Evolutionary conservation across 2,797 vertebrate species (phyloP).

Genomic region (Meda fulgida): DNA sequence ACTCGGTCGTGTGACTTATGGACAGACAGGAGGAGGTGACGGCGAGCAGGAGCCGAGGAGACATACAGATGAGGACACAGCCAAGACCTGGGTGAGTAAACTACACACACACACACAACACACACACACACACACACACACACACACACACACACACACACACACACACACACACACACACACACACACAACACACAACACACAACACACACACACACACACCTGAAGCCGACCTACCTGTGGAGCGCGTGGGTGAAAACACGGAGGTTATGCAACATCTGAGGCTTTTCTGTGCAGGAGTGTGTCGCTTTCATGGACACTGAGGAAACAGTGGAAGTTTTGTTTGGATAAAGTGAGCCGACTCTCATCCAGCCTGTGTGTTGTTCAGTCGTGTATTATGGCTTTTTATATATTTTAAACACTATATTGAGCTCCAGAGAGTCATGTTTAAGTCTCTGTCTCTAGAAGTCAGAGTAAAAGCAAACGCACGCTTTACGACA

Average conservation of each 20-base stretch:
- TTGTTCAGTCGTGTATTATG: background rate
- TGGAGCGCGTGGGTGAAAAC: constrained; percentile 11
- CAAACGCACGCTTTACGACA: background rate
- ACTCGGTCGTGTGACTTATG: constrained; percentile 54
- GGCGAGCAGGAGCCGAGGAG: constrained; percentile 29
- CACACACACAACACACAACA: constrained; percentile 5
- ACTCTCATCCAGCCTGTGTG: background rate
- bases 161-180: background rate
- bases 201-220: background rate
- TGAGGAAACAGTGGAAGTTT: background rate
- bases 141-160: constrained; percentile 4
- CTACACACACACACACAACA: constrained; percentile 21
- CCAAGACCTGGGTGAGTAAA: constrained; percentile 59
- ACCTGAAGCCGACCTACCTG: background rate
- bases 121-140: constrained; percentile 5
- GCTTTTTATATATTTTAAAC: background rate
- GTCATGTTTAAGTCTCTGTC: background rate
- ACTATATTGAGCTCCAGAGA: background rate
- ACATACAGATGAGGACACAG: constrained; percentile 54
- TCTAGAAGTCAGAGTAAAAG: background rate
- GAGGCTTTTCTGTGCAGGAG: background rate
- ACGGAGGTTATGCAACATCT: background rate
- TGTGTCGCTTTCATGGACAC: background rate
- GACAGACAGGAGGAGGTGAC: constrained; percentile 50
- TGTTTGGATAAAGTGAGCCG: background rate